Base-by-base conservation (phyloP, 2,888 invertebrate genomes). In the Dolomedes plantarius region DNA sequence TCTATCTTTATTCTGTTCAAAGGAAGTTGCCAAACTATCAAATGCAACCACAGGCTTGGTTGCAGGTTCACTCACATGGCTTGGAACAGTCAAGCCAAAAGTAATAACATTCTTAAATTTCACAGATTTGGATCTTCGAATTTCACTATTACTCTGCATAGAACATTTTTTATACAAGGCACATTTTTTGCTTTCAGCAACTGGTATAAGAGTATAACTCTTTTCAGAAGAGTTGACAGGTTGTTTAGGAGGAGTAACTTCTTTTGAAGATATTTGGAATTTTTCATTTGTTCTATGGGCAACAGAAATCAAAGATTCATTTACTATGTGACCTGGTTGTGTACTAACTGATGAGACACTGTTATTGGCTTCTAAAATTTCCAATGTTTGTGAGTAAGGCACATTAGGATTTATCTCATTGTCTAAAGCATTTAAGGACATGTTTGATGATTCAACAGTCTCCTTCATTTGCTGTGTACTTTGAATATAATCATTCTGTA, bases 51-150 rank as follows among this genome's bases (percentile, higher is more conserved):
- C 29, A 29, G 31, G 68, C 67, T 65, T n/a, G n/a, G n/a, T n/a
- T 27, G 28, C 13, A 13, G 32, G 19, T 56, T 23, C 69, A n/a
- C 28, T 31, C 3, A 28, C 11, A n/a, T n/a, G 7, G 41, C 39
- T 28, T 41, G n/a, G 32, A n/a, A 73, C 72, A 50, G 56, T 36
- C 62, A 73, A 65, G 46, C 80, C 80, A n/a, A 50, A 80, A 23
- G 73, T 80, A 36, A 79, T 79, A 65, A 80, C 32, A 13, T 31
- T 23, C 23, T 23, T n/a, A n/a, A n/a, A n/a, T n/a, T n/a, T 11
- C 5, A 2, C 6, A 3, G 16, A 23, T 23, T 23, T 56, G 56
- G 56, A 23, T 5, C 16, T 19, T 23, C 56, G 11, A 6, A 36
- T 19, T 19, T 27, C 36, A 28, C 16, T 68, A 32, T 68, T 50